phyloP scores from a whole-genome alignment of 2,113 vertebrate genomes.

The Catagonus wagneri region DNA sequence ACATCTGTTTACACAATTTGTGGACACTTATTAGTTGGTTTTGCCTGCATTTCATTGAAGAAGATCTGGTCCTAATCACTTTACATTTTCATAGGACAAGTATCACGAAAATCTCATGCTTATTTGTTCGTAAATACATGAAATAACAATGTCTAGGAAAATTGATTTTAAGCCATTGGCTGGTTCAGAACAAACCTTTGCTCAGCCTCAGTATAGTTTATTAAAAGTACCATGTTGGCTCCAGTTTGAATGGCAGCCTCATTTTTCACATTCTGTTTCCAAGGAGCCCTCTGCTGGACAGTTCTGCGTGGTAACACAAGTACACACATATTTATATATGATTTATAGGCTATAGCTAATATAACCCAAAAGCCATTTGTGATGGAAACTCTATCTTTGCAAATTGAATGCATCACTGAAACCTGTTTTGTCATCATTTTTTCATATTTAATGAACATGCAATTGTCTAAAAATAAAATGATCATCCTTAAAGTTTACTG shows the following conservation, averaged over 20 bases:
- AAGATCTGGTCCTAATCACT: slow-evolving; percentile 61
- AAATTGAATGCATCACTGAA: slow-evolving; percentile 69
- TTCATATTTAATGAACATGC: slow-evolving; percentile 64
- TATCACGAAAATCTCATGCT: slow-evolving; percentile 52
- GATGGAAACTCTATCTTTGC: slow-evolving; percentile 58
- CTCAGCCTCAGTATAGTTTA: slow-evolving; percentile 58
- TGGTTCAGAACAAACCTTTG: slow-evolving; percentile 69
- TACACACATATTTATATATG: slow-evolving; percentile 64
- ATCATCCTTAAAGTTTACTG: slow-evolving; percentile 79
- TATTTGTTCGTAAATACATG: slow-evolving; percentile 45
- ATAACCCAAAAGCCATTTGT: slow-evolving; percentile 73
- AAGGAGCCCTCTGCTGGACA: slow-evolving; percentile 92
- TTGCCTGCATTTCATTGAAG: slow-evolving; percentile 54
- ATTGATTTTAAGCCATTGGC: background rate
- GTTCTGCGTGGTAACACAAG: slow-evolving; percentile 64
- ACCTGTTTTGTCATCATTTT: slow-evolving; percentile 81
- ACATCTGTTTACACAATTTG: slow-evolving; percentile 51
- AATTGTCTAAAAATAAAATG: slow-evolving; percentile 83
- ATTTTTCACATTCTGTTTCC: slow-evolving; percentile 87
- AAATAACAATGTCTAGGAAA: slow-evolving; percentile 50
- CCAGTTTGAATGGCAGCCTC: slow-evolving; percentile 74
- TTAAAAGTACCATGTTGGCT: slow-evolving; percentile 79
- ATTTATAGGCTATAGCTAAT: slow-evolving; percentile 75
- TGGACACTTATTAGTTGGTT: background rate
- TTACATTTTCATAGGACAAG: slow-evolving; percentile 1